These are phyloP conservation scores for Lethrus apterus DNA, from an alignment of 1,140 invertebrate species.

Conservation along the genomic window DNA sequence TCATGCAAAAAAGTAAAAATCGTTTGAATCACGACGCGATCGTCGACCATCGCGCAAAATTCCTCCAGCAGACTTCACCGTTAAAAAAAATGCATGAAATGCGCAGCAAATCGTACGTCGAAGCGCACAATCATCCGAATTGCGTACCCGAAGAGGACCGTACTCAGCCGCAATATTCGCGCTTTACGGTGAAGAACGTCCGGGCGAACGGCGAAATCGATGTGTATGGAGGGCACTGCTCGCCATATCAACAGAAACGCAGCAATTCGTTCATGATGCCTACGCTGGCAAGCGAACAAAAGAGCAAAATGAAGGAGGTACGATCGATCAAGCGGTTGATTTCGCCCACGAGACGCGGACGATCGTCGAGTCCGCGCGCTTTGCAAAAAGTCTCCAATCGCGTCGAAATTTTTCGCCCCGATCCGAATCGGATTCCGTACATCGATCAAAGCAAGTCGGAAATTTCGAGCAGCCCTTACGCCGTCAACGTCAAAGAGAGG, in stretches of 20 bases:
- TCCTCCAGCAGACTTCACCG: no score
- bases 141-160: slow-evolving; percentile 1
- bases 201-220: not conserved
- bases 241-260: not conserved
- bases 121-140: slow-evolving; percentile 3
- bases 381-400: slow-evolving; percentile 2
- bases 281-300: slow-evolving; percentile 31
- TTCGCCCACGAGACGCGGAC: slow-evolving; percentile 25
- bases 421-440: slow-evolving; percentile 18
- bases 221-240: not conserved
- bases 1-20: no score
- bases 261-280: slow-evolving; percentile 27
- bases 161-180: not conserved
- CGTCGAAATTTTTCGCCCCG: slow-evolving; percentile 9
- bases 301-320: slow-evolving; percentile 30
- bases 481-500: not conserved
- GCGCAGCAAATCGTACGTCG: no score
- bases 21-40: no score
- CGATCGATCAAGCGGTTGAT: slow-evolving; percentile 25
- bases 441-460: slow-evolving; percentile 20
- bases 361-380: slow-evolving; percentile 27
- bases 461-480: slow-evolving; percentile 11
- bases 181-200: slow-evolving; percentile 6
- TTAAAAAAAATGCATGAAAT: no score
- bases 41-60: no score